These are phyloP conservation scores for Myanophis thanlyinensis DNA, from an alignment of 2,113 vertebrate species.

Conservation along the genomic window DNA sequence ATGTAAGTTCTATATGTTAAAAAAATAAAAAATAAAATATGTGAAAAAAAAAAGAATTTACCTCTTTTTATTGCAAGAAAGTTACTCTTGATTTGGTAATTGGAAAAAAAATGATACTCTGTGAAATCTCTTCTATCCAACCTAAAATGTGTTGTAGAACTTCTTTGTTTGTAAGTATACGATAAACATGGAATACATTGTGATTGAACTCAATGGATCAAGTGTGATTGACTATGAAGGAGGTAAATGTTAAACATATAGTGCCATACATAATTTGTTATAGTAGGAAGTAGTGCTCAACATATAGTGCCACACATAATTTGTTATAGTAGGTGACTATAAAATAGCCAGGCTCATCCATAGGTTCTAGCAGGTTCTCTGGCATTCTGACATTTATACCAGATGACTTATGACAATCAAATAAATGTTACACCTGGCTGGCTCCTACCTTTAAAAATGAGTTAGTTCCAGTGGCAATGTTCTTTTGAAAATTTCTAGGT, in stretches of 20 bases:
- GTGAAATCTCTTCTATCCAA: background rate
- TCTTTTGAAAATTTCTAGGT: background rate
- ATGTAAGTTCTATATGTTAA: too few relatives aligned
- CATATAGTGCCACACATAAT: constrained; percentile 1
- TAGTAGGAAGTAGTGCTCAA: constrained; percentile 34
- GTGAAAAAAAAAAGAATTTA: background rate
- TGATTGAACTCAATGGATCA: constrained; percentile 21
- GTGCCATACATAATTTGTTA: too few relatives aligned
- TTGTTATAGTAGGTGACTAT: constrained; percentile 16
- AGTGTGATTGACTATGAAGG: background rate
- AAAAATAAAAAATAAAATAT: too few relatives aligned
- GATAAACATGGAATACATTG: background rate
- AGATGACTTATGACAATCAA: background rate
- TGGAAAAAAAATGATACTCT: background rate
- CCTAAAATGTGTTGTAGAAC: background rate
- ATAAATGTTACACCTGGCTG: background rate
- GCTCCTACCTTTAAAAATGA: background rate
- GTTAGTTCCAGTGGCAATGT: background rate
- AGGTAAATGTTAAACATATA: constrained; percentile 31
- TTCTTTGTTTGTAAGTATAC: background rate
- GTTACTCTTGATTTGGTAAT: background rate
- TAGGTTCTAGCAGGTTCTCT: too few relatives aligned
- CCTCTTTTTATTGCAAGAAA: background rate
- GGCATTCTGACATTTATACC: background rate
- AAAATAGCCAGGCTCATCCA: background rate